Base-by-base conservation (phyloP, 2,797 vertebrate species). In the Acomys russatus region DNA sequence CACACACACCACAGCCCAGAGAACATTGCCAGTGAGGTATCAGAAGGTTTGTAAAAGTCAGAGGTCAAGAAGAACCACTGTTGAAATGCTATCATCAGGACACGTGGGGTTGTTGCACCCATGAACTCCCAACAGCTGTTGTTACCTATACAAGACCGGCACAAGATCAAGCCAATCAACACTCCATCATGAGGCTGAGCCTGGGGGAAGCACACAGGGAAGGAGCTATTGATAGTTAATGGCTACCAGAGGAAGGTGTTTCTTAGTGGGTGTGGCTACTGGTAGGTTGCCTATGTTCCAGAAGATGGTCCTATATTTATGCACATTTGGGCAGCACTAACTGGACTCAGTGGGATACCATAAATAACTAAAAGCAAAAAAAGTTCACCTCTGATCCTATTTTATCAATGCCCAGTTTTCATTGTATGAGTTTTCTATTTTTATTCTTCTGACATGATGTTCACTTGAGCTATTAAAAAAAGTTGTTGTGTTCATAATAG, bases 401-500 rank as follows among this genome's bases (percentile, higher is more conserved):
- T 95, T 80, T 0, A 80, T 84, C 54, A 92, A 88, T 78, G 92
- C 83, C 35, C 51, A 74, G 66, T 51, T 54, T 94, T 23, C 54
- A 66, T 92, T 84, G 83, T 93, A 61, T 33, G 97, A 97, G 83
- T 95, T 94, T 98, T 97, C 97, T 97, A 38, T 98, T 98, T 98
- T 96, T 38, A 80, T 93, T 96, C 88, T 95, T 97, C 97, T 98
- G 94, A 95, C 97, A 90, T 97, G 91, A 97, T 98, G 96, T 96
- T 98, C 97, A 93, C 92, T 80, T 92, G 97, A 97, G 85, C 90
- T 95, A 96, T 98, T 96, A 80, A 92, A 49, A 95, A 38, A 35
- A 33, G 93, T 97, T 97, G 96, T 97, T 98, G 97, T 95, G 92
- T 97, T 98, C 98, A 98, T 98, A 98, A 98, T 97, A 96, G 54